Base-by-base conservation (phyloP, 2,888 invertebrate genomes). In the Nomada ferruginata region DNA sequence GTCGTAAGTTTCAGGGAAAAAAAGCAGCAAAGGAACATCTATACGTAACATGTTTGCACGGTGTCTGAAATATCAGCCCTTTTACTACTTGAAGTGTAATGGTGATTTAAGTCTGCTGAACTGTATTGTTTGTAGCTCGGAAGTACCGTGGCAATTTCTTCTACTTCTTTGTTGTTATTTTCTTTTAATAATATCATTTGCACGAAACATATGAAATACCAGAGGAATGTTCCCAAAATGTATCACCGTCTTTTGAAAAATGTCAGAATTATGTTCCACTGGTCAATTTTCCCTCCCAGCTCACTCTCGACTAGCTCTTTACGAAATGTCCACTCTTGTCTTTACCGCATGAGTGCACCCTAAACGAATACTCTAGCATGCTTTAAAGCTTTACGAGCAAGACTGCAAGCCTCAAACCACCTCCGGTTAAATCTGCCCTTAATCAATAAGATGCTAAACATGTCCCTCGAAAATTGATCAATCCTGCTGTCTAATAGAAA, bases 321-420 rank as follows among this genome's bases (percentile, higher is more conserved):
- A 9, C 55, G 65, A 55, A 29, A 64, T 47, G 65, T 64, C 26
- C 55, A 26, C 53, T 44, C 44, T 64, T 52, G 26, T 15, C 53
- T 64, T 64, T 53, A 55, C 53, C 53, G 64, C 72, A 9, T 55
- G 53, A 15, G 42, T 29, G 29, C 64, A 29, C 36, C 20, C 15
- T 65, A 57, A 76, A 76, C 63, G 75, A 26, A 61, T 70, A 47
- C 72, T 29, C 20, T 29, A 36, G 57, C 61, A 29, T 47, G 18
- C 20, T 47, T 44, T 71, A 60, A 63, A 64, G 44, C 47, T 59
- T n/a, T 70, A 50, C 59, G 47, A 29, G 44, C 57, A 29, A 47
- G 15, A 70, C 20, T 29, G 70, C 47, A 7, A 57, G 29, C n/a
- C n/a, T 65, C 29, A 2, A 18, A 29, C 59, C 47, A n/a, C 20